phyloP scores from a whole-genome alignment of 2,888 invertebrate genomes.

The Melinaea marsaeus region DNA sequence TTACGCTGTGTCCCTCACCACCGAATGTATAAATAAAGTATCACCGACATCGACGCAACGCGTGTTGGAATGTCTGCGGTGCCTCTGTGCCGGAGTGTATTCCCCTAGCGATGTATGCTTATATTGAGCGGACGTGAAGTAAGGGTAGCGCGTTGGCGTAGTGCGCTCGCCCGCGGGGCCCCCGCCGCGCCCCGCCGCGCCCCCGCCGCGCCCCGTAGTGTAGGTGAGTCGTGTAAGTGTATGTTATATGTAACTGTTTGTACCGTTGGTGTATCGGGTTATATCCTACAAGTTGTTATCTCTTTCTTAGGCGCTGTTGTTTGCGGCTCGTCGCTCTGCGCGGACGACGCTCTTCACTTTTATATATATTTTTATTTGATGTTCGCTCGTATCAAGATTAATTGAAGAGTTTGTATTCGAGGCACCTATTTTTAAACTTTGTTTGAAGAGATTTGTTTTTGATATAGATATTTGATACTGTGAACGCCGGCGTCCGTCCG shows the following conservation, averaged over 20 bases:
- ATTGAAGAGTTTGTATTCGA: too few species aligned
- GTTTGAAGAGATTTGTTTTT: constrained; percentile 8
- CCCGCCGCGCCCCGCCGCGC: constrained; percentile 25
- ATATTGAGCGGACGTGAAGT: too few species aligned
- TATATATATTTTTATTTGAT: constrained; percentile 17
- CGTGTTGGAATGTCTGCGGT: not conserved
- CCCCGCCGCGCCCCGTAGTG: constrained; percentile 53
- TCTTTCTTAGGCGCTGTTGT: constrained; percentile 78
- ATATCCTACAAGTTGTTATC: constrained; percentile 73
- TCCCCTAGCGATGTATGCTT: too few species aligned
- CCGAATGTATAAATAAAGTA: constrained; percentile 16
- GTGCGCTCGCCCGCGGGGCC: too few species aligned
- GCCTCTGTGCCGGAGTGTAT: not conserved
- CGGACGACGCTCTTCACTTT: constrained; percentile 36
- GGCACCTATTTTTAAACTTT: constrained; percentile 9
- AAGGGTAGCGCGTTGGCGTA: too few species aligned
- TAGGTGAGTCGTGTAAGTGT: constrained; percentile 50
- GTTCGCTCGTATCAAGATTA: constrained; percentile 15
- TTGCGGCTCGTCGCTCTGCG: constrained; percentile 57
- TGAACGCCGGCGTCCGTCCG: constrained; percentile 2
- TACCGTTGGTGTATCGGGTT: constrained; percentile 66
- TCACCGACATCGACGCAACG: not conserved
- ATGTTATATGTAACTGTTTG: constrained; percentile 57
- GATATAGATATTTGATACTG: constrained; percentile 5
- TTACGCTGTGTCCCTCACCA: constrained; percentile 12